phyloP scores from a whole-genome alignment of 2,113 vertebrate species.

The Leiothrix lutea region DNA sequence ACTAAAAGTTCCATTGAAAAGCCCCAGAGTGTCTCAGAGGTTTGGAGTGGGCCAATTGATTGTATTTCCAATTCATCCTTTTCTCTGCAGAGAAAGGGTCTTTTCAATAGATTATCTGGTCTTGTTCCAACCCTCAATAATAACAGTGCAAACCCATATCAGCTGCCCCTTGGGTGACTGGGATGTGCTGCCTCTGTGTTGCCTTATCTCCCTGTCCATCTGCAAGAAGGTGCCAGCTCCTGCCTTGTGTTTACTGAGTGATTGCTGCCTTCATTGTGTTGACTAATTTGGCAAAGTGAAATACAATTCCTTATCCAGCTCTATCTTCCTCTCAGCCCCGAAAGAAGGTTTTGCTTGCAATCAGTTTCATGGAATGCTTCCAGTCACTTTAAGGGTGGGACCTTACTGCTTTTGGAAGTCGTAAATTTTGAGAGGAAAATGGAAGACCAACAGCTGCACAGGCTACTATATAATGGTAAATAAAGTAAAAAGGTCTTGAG shows the following conservation, averaged over 20 bases:
- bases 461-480: background rate
- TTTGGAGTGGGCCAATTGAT: background rate
- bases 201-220: background rate
- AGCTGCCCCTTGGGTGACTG: background rate
- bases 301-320: background rate
- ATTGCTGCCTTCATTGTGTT: background rate
- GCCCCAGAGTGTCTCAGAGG: background rate
- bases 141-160: rapidly evolving
- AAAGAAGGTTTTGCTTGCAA: background rate
- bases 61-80: background rate
- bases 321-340: background rate
- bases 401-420: background rate
- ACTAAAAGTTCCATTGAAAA: background rate
- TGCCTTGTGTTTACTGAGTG: background rate
- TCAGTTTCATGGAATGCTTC: background rate
- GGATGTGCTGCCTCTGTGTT: background rate
- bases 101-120: background rate
- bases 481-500: background rate
- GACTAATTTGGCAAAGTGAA: background rate
- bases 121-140: background rate
- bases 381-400: background rate
- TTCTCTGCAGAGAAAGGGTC: background rate
- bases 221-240: background rate
- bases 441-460: background rate
- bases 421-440: background rate